A percentile compares a stretch with the other conserved stretches of the same genome.
phyloP scores from a whole-genome alignment of 2,888 invertebrate genomes.

The Oligia strigilis region DNA sequence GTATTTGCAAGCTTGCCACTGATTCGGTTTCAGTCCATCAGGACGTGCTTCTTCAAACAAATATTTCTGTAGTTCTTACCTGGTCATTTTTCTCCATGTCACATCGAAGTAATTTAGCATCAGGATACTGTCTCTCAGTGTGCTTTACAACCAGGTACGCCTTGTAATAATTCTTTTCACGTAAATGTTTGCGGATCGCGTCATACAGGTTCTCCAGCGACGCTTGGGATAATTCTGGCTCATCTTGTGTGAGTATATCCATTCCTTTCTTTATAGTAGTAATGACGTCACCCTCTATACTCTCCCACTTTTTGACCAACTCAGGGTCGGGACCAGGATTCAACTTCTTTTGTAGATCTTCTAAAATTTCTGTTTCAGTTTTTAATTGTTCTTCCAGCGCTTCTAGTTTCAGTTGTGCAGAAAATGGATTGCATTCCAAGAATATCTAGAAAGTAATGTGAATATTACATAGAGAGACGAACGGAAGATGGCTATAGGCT shows the following conservation, averaged over 20 bases:
- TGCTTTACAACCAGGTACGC: slow-evolving; percentile 88
- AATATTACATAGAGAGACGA: not conserved
- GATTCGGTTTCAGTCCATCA: not conserved
- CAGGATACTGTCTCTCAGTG: slow-evolving; percentile 86
- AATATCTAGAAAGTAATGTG: slow-evolving; percentile 89
- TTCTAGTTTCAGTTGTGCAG: slow-evolving; percentile 92
- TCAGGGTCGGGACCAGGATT: slow-evolving; percentile 86
- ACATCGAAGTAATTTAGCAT: slow-evolving; percentile 85
- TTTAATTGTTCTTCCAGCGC: slow-evolving; percentile 91
- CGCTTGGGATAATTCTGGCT: slow-evolving; percentile 85
- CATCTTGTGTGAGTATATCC: slow-evolving; percentile 85
- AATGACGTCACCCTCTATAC: slow-evolving; percentile 88
- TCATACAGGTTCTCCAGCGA: slow-evolving; percentile 85
- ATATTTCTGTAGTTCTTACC: slow-evolving; percentile 69
- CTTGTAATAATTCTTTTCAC: slow-evolving; percentile 88
- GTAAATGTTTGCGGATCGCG: slow-evolving; percentile 84
- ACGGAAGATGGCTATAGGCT: not conserved
- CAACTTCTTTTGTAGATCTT: slow-evolving; percentile 90
- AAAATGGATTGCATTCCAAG: slow-evolving; percentile 96
- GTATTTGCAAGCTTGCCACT: not conserved
- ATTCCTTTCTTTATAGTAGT: slow-evolving; percentile 88
- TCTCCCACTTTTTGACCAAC: slow-evolving; percentile 88
- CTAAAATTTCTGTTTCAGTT: slow-evolving; percentile 91
- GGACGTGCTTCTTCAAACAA: not conserved
- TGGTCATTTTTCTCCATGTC: slow-evolving; percentile 88